Evolutionary conservation across 2,113 vertebrate genomes (phyloP).

Genomic region (Mionectes macconnelli): DNA sequence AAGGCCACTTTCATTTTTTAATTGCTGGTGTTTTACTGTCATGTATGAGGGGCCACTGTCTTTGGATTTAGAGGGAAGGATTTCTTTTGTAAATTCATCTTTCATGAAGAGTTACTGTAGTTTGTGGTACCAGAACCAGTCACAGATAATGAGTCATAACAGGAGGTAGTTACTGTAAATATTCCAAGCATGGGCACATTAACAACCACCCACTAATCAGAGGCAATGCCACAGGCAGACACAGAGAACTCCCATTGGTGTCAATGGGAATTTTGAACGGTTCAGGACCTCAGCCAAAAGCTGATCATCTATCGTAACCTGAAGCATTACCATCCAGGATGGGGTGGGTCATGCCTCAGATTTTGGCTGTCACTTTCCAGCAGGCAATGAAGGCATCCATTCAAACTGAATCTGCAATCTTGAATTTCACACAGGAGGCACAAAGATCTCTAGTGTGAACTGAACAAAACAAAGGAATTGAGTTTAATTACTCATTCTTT

Average conservation of each 20-base stretch:
- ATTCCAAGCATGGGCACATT: slow-evolving; percentile 49
- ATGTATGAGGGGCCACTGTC: not conserved
- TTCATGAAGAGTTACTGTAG: not conserved
- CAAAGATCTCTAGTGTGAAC: not conserved
- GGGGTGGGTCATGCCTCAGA: not conserved
- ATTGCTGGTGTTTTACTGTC: not conserved
- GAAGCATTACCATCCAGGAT: not conserved
- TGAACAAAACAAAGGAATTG: not conserved
- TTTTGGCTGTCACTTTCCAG: not conserved
- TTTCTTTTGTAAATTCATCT: not conserved
- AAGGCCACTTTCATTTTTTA: not conserved
- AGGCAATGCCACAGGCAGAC: slow-evolving; percentile 19
- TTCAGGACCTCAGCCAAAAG: not conserved
- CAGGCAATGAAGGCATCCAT: not conserved
- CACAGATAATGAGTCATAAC: slow-evolving; percentile 52
- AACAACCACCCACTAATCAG: slow-evolving; percentile 61
- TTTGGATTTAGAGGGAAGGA: not conserved
- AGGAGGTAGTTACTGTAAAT: slow-evolving; percentile 59
- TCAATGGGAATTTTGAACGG: slow-evolving; percentile 29
- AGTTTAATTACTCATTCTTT: not conserved
- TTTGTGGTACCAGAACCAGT: not conserved
- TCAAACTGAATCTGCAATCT: not conserved
- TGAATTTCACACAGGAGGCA: not conserved
- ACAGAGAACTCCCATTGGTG: slow-evolving; percentile 31
- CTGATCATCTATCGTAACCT: not conserved